Conservation (phyloP, 1,140 invertebrate species). For the Tetraneura akinire region DNA sequence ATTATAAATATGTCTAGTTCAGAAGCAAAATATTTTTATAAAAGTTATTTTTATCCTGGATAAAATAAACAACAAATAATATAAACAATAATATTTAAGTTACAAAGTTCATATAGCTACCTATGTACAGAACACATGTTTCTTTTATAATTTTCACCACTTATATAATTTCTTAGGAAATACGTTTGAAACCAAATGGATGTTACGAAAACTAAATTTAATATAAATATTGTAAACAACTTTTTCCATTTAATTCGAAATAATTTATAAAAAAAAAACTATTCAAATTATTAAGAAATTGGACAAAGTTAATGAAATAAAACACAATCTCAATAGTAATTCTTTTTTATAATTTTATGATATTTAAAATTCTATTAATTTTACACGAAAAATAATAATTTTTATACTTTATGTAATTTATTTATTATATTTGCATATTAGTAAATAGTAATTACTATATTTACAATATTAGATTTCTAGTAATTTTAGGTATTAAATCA, state of each 20-base stretch:
- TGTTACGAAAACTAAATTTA: constrained; percentile 2
- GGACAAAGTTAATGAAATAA: no score
- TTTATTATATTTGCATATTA: no score
- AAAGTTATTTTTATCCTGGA: constrained; percentile 28
- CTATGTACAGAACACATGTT: constrained; percentile 27
- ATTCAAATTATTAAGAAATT: neutral
- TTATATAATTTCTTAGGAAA: constrained; percentile 9
- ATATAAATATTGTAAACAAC: neutral
- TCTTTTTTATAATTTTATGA: no score
- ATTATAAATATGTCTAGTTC: constrained; percentile 16
- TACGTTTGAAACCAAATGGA: neutral
- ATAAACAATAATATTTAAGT: constrained; percentile 41
- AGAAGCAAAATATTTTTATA: constrained; percentile 38
- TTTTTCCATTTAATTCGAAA: neutral
- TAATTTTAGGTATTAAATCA: no score
- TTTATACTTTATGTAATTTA: no score
- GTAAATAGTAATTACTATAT: no score
- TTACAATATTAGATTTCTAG: no score
- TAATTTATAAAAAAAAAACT: neutral
- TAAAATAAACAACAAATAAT: constrained; percentile 42
- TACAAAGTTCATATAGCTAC: constrained; percentile 31
- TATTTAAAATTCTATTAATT: no score
- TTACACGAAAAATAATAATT: no score
- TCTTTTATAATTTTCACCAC: constrained; percentile 9
- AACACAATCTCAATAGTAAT: no score